phyloP scores from a whole-genome alignment of 2,797 vertebrate genomes.

The Neostethus bicornis region DNA sequence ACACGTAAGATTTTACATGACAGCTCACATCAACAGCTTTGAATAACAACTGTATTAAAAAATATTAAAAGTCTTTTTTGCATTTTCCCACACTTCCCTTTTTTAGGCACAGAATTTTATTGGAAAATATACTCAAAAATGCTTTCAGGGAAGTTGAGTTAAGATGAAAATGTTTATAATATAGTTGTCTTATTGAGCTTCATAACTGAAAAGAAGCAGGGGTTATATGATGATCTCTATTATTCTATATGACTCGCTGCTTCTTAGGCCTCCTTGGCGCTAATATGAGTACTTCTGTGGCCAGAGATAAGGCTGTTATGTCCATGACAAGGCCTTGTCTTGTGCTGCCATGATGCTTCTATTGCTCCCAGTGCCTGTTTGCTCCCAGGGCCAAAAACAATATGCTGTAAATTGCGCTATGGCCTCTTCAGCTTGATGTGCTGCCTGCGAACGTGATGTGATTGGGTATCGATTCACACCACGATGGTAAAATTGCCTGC shows the following conservation, averaged over 20 bases:
- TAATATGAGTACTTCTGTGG: conserved; percentile 62
- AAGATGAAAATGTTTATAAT: conserved; percentile 21
- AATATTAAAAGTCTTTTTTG: too few species aligned
- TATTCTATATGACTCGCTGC: too few species aligned
- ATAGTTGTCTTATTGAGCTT: conserved; percentile 20
- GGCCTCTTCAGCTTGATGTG: conserved; percentile 78
- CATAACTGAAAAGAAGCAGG: conserved; percentile 33
- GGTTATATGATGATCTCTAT: conserved; percentile 37
- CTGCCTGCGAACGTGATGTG: conserved; percentile 80
- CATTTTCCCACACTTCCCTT: too few species aligned
- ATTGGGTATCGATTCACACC: conserved; percentile 87
- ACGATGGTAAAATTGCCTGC: conserved; percentile 84
- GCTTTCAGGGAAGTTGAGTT: conserved; percentile 16
- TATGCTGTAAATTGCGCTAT: conserved; percentile 81
- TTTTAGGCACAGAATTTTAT: too few species aligned
- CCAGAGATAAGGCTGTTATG: conserved; percentile 70
- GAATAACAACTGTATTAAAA: too few species aligned
- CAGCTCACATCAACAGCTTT: too few species aligned
- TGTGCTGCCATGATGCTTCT: conserved; percentile 72
- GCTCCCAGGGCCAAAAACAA: conserved; percentile 82
- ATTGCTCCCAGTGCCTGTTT: conserved; percentile 75
- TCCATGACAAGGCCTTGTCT: conserved; percentile 73
- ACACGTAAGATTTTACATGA: too few species aligned
- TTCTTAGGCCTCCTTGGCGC: conserved; percentile 39
- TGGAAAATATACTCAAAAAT: too few species aligned